phyloP scores from a whole-genome alignment of 2,113 vertebrate species.

The Xiphophorus couchianus region DNA sequence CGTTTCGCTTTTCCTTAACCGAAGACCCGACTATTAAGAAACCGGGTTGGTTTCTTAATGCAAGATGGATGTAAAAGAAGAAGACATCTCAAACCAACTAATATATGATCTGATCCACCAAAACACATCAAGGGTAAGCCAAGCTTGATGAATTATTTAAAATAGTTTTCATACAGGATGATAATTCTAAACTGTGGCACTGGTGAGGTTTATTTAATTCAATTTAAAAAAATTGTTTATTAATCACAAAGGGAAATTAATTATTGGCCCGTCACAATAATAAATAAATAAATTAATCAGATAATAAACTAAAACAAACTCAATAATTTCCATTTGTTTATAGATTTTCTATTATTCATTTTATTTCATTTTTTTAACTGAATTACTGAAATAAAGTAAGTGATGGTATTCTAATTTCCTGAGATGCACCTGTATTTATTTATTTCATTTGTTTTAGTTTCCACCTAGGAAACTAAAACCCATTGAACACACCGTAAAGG shows the following conservation, averaged over 20 bases:
- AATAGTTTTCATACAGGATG: not conserved
- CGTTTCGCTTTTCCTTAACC: too few species aligned
- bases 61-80: conserved; percentile 13
- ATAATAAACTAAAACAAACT: too few species aligned
- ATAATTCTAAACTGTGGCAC: too few species aligned
- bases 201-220: too few species aligned
- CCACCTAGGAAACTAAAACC: conserved; percentile 83
- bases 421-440: not conserved
- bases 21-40: not conserved
- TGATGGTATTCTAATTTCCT: not conserved
- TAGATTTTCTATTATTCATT: too few species aligned
- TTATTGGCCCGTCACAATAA: too few species aligned
- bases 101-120: not conserved
- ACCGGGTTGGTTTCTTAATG: not conserved
- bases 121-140: conserved; percentile 56
- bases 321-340: too few species aligned
- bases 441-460: not conserved
- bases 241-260: too few species aligned
- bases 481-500: conserved; percentile 57
- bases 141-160: not conserved
- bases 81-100: not conserved
- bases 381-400: not conserved
- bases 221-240: too few species aligned
- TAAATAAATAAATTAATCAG: too few species aligned
- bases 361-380: not conserved